Evolutionary conservation across 1,140 invertebrate genomes (phyloP), one percentile per base, ranked within the genome.

Genomic region (Drosophila quadrilineata): DNA sequence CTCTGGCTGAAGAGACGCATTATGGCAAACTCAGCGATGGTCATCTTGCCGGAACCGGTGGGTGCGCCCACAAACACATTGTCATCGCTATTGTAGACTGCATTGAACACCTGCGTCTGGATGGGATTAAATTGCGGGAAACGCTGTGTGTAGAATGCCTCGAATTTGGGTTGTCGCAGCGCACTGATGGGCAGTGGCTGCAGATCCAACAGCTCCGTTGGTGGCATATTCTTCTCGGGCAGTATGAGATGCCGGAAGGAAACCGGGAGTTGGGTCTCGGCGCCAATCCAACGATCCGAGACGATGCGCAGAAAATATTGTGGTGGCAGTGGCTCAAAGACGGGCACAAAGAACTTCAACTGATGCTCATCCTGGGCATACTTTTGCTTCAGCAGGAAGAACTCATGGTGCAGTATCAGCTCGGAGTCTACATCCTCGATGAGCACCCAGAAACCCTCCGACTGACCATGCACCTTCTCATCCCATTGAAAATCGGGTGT

Each of bases 401-500:
- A 99, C 90, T 99, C 98, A 89, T 99, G 97, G 90, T 99, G 99
- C 0, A 99, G 92, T 75, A 99, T 93, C 1, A 96, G 94, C 87
- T 99, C 98, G 0, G 96, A 97, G 91, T 99, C 98, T 0, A 99
- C 98, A 90, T 99, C 98, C 90, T 99, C 98, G 0, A 99, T 98
- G 6, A 99, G 91, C 73, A 99, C 98, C 98, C 98, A 99, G 91
- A 99, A 99, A 0, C 96, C 98, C 91, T 99, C 97, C 0, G 97
- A 98, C 43, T 94, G 94, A 0, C 98, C 98, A 89, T 99, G 98
- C 19, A 98, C 91, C 89, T 99, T 98, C 62, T 99, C 98, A 75
- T 99, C 98, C 98, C 99, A 99, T 84, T 99, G 96, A 90, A 99
- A 99, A 90, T 99, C 98, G 0, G 99, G 98, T 0, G 97, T 98